phyloP scores from a whole-genome alignment of 2,797 vertebrate species.

The Lepilemur ruficaudatus region DNA sequence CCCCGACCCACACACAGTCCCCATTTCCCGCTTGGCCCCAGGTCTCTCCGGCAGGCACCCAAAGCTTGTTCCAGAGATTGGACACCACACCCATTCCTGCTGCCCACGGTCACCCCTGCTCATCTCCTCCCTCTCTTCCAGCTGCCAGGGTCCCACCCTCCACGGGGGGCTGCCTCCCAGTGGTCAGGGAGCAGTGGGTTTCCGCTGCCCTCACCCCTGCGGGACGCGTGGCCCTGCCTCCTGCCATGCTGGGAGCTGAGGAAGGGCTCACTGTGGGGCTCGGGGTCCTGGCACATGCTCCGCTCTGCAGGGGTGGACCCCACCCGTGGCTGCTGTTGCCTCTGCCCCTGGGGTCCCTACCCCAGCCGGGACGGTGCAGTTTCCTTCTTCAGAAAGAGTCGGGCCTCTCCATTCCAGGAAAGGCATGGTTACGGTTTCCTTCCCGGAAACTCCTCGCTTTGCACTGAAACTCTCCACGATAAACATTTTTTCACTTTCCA shows the following conservation, averaged over 20 bases:
- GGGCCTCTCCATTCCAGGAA: not conserved
- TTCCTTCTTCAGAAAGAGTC: not conserved
- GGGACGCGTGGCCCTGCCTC: not conserved
- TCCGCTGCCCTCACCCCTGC: not conserved
- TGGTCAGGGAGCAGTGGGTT: no score
- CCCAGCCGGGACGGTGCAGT: not conserved
- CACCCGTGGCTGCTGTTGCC: not conserved
- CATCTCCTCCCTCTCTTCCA: no score
- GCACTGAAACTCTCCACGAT: not conserved
- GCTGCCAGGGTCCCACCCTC: not conserved
- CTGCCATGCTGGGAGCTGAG: no score
- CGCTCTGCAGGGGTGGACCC: not conserved
- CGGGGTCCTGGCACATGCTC: not conserved
- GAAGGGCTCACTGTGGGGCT: accelerated
- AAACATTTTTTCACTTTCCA: not conserved
- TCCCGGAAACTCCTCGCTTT: not conserved
- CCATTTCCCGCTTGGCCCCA: accelerated
- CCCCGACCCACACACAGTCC: accelerated
- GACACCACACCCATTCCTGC: not conserved
- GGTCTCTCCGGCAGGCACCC: not conserved
- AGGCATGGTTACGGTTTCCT: not conserved
- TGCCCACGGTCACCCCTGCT: accelerated
- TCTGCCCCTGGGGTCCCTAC: not conserved
- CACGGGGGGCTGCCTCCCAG: not conserved
- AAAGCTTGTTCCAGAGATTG: not conserved